These are phyloP conservation scores for Halichoerus grypus DNA, from an alignment of 2,113 vertebrate species.

Conservation along the genomic window DNA sequence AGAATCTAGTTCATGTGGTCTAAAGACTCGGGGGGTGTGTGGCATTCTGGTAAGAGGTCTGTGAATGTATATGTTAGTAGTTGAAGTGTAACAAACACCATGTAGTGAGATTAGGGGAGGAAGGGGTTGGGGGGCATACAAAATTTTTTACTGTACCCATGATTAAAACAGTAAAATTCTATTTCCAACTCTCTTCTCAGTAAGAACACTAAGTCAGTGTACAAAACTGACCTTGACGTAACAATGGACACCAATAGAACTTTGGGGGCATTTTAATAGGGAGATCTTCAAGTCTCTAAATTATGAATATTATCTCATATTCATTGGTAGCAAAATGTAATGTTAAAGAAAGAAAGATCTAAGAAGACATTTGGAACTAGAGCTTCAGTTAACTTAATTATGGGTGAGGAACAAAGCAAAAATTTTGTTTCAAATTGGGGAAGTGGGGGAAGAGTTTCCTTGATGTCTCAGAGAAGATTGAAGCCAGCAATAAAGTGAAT, in stretches of 20 bases:
- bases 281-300: constrained; percentile 35
- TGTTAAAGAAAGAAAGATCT: constrained; percentile 42
- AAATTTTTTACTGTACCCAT: neutral
- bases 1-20: neutral
- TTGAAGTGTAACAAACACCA: neutral
- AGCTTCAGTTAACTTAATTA: constrained; percentile 52
- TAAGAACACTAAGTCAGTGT: neutral
- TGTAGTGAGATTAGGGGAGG: neutral
- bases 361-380: constrained; percentile 49
- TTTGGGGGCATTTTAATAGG: neutral
- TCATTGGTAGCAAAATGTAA: neutral
- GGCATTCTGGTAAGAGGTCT: neutral
- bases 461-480: neutral
- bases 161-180: constrained; percentile 26
- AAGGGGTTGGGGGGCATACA: neutral
- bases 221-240: neutral
- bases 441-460: neutral
- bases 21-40: neutral
- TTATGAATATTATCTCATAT: neutral
- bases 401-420: neutral
- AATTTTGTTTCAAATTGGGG: constrained; percentile 4
- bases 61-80: neutral
- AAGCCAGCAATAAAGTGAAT: constrained; percentile 32
- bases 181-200: neutral
- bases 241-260: neutral